A percentile compares a stretch with the other conserved stretches of the same genome.
Conservation (phyloP, 2,888 invertebrate genomes). For the Oconnorella tubifera region DNA sequence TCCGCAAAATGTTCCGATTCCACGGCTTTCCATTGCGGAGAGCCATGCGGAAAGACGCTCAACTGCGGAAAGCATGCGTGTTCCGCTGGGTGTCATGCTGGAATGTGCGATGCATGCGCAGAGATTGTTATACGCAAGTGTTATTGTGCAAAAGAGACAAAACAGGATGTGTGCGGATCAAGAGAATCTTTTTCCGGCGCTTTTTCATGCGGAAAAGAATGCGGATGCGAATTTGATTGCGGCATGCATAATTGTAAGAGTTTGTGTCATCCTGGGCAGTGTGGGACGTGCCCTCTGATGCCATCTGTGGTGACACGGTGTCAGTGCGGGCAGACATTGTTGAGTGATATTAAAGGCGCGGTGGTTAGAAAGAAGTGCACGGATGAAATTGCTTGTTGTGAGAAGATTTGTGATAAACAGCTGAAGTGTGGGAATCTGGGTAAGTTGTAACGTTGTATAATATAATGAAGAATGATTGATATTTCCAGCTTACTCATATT, state of each 20-base stretch:
- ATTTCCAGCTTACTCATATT: no score
- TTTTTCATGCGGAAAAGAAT: slow-evolving; percentile 42
- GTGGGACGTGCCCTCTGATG: slow-evolving; percentile 65
- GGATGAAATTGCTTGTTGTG: slow-evolving; percentile 62
- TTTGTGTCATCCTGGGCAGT: slow-evolving; percentile 68
- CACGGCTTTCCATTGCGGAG: slow-evolving; percentile 68
- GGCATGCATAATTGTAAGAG: slow-evolving; percentile 67
- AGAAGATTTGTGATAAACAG: slow-evolving; percentile 68
- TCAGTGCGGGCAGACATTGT: slow-evolving; percentile 70
- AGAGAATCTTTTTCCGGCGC: slow-evolving; percentile 41
- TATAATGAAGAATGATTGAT: no score
- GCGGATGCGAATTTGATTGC: slow-evolving; percentile 48
- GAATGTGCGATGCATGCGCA: slow-evolving; percentile 70
- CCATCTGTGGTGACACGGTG: slow-evolving; percentile 67
- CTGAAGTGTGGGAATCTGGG: slow-evolving; percentile 67
- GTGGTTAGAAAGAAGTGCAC: slow-evolving; percentile 42
- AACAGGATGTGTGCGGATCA: slow-evolving; percentile 65
- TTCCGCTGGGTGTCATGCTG: slow-evolving; percentile 71
- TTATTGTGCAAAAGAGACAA: slow-evolving; percentile 66
- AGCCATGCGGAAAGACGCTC: slow-evolving; percentile 69
- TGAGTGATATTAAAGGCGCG: slow-evolving; percentile 43
- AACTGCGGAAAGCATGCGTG: slow-evolving; percentile 78
- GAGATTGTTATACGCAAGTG: slow-evolving; percentile 59
- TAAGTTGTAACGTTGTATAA: no score
- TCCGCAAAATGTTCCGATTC: slow-evolving; percentile 44